Conservation (phyloP, 2,113 vertebrate species). For the Sphaerodactylus townsendi region DNA sequence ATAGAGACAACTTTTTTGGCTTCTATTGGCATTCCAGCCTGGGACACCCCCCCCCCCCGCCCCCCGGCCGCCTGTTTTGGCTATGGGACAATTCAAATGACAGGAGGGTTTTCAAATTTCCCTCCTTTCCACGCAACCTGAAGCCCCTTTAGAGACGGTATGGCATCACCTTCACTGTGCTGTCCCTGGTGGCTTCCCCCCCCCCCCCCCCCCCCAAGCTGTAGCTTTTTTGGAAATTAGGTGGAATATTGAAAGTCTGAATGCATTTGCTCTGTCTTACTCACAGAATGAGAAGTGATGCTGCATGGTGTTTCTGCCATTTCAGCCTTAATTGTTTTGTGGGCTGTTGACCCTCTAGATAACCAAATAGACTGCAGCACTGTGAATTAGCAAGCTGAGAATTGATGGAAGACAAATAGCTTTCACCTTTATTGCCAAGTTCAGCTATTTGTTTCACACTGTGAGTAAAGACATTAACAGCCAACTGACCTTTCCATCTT, state of each 20-base stretch:
- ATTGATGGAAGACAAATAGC: constrained; percentile 14
- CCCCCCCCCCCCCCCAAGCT: too few species aligned
- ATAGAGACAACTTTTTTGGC: too few species aligned
- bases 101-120: too few species aligned
- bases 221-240: accelerated
- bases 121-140: too few species aligned
- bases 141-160: too few species aligned
- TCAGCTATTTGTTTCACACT: constrained; percentile 6
- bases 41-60: too few species aligned
- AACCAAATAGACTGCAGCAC: constrained; percentile 4
- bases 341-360: constrained; percentile 26
- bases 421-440: constrained; percentile 38
- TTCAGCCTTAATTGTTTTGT: constrained; percentile 2
- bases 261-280: accelerated
- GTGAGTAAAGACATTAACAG: constrained; percentile 16
- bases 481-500: constrained; percentile 20
- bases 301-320: not conserved
- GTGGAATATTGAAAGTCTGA: not conserved
- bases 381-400: not conserved
- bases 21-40: too few species aligned
- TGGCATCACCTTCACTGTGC: too few species aligned
- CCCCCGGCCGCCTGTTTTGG: too few species aligned
- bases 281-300: not conserved
- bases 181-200: too few species aligned
- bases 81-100: too few species aligned